Base-by-base conservation (phyloP, 2,113 vertebrate species). In the Probosciger aterrimus region DNA sequence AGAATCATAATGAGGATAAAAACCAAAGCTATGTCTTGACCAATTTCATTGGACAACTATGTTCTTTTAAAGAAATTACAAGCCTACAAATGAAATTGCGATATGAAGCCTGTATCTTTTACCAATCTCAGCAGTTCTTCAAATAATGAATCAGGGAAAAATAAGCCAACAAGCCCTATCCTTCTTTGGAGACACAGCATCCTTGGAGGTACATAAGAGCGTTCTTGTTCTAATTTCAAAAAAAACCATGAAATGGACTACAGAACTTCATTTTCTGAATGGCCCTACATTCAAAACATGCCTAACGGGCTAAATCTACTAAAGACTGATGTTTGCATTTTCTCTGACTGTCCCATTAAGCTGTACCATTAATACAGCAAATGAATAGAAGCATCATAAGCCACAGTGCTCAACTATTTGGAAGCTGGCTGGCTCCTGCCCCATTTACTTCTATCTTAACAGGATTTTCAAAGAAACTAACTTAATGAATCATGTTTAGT, bases 401-500 rank as follows among this genome's bases (percentile, higher is more conserved):
- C 52, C 50, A 65, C 19, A 64, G 33, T 17, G 35, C 60, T 75
- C 39, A 0, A 2, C 55, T 78, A 5, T 43, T 93, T 59, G 59
- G 55, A 94, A 83, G 71, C 3, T 78, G 59, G 11, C 39, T 83
- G 76, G 30, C 57, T 97, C 41, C 62, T 88, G 46, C 25, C 60
- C 35, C 47, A 47, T 68, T 83, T 95, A 88, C 71, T 46, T 73
- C 65, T 49, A 30, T 60, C 78, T 94, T 76, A 74, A 71, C 27
- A 67, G 68, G 69, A 60, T 75, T 88, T 90, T 86, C 65, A 52
- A 76, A 84, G 88, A 94, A 92, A 88, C 11, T 78, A 64, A 71
- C 69, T 86, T 88, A 92, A 88, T 86, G 71, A 94, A 77, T 80
- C 84, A 35, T 81, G 59, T 77, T 90, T 80, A 88, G 71, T 77